Percentiles rank a stretch among this genome's conserved stretches.
Evolutionary conservation across 1,140 invertebrate species (phyloP).

Genomic region (Drosophila asahinai): DNA sequence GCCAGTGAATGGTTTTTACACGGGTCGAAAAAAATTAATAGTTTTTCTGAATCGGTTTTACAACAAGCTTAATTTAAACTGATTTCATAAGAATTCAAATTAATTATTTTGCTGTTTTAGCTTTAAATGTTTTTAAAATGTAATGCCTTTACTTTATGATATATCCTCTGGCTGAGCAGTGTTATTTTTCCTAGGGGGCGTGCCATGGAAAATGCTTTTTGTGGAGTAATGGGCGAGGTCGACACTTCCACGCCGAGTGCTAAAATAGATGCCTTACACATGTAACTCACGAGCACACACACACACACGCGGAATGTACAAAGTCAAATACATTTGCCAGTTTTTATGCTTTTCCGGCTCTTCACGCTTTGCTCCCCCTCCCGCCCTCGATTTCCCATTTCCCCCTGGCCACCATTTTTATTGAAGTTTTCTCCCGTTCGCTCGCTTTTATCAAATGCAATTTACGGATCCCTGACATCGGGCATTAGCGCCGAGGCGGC

Average conservation of each 20-base stretch:
- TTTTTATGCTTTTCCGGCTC: slow-evolving; percentile 42
- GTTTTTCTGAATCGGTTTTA: neutral
- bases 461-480: slow-evolving; percentile 52
- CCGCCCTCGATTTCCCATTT: slow-evolving; percentile 14
- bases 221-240: slow-evolving; percentile 12
- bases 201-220: slow-evolving; percentile 15
- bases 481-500: slow-evolving; percentile 42
- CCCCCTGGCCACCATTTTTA: slow-evolving; percentile 34
- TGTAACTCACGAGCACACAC: slow-evolving; percentile 28
- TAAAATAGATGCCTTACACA: slow-evolving; percentile 52
- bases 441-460: slow-evolving; percentile 61
- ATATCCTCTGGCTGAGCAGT: neutral
- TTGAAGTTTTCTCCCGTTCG: slow-evolving; percentile 43
- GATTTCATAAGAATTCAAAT: no score
- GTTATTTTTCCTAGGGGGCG: neutral
- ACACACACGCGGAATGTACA: neutral
- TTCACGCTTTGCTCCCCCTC: neutral
- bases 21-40: neutral
- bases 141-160: neutral
- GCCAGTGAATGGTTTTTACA: neutral
- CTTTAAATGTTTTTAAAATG: neutral
- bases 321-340: slow-evolving; percentile 47
- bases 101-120: no score
- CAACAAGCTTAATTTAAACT: no score
- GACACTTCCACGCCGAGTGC: slow-evolving; percentile 37